Base-by-base conservation (phyloP, 2,113 vertebrate species). In the Etia nguti region DNA sequence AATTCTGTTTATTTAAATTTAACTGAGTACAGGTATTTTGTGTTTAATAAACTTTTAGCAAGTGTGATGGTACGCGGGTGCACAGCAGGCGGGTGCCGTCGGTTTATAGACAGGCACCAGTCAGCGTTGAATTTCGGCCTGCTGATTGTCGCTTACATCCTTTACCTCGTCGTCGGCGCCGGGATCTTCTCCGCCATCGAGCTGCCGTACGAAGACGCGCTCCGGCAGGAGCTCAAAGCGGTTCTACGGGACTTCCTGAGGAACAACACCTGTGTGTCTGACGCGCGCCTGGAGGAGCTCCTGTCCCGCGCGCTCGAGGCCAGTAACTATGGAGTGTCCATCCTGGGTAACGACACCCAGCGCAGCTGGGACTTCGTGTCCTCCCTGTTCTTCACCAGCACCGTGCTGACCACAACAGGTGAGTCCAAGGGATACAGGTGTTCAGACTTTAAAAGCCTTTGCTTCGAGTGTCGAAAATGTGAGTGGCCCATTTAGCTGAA, bases 361-460 rank as follows among this genome's bases (percentile, higher is more conserved):
- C 97, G 95, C 94, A 99, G 98, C 96, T 99, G 98, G 98, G 98
- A 98, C 96, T 99, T 99, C 89, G 97, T 97, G 85, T 99, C 99
- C 1, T 97, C 99, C 0, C 94, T 99, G 68, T 99, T 99, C 96
- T 99, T 99, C 93, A 97, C 97, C 93, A 99, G 98, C 96, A 99
- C 98, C 6, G 98, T 99, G 68, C 97, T 99, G 55, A 98, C 98
- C 86, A 99, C 98, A 55, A 99, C 98, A 89, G 98, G 98, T 99
- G 89, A 95, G 95, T 10, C 31, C 31, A 2, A 20, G 3, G 36
- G 24, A 18, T 29, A 38, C 59, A 38, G 13, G 79, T 70, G 50
- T 15, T 54, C 12, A 43, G 26, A 13, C 65, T 70, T 15, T 20
- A 48, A 48, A 75, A 75, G 41, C 9, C 43, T 75, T 48, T 29